Conservation (phyloP, 2,888 invertebrate species). For the Drosophila dives region DNA sequence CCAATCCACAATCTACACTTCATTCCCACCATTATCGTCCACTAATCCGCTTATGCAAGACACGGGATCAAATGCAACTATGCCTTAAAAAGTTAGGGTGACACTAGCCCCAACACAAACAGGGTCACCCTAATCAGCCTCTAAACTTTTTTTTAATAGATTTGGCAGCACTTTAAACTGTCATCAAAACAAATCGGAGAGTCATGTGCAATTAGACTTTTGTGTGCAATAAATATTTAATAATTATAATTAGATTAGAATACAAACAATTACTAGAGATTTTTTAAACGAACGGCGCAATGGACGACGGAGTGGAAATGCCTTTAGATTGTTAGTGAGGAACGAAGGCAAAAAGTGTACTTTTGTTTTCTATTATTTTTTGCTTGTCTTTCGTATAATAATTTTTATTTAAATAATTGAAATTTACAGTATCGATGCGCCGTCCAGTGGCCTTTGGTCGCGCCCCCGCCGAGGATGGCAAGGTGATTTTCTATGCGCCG, state of each 20-base stretch:
- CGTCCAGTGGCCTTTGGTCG: conserved; percentile 76
- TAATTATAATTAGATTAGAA: neutral
- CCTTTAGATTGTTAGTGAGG: neutral
- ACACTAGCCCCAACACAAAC: neutral
- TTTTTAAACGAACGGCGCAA: neutral
- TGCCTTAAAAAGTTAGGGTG: neutral
- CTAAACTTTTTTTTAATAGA: neutral
- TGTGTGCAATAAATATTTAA: neutral
- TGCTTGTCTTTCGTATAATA: neutral
- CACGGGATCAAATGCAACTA: neutral
- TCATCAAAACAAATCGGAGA: neutral
- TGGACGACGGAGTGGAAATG: neutral
- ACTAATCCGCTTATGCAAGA: neutral
- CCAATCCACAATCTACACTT: neutral
- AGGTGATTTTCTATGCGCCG: conserved; percentile 85
- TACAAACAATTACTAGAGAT: neutral
- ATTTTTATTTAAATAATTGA: neutral
- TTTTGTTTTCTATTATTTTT: neutral
- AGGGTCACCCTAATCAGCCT: neutral
- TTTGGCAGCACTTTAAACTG: neutral
- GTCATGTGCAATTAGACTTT: neutral
- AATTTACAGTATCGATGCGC: conserved; percentile 69
- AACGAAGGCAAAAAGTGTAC: neutral
- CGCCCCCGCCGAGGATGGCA: conserved; percentile 79
- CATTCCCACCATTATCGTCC: neutral